Evolutionary conservation across 2,113 vertebrate species (phyloP), one percentile per base, ranked within the genome.

Genomic region (Columbina picui): DNA sequence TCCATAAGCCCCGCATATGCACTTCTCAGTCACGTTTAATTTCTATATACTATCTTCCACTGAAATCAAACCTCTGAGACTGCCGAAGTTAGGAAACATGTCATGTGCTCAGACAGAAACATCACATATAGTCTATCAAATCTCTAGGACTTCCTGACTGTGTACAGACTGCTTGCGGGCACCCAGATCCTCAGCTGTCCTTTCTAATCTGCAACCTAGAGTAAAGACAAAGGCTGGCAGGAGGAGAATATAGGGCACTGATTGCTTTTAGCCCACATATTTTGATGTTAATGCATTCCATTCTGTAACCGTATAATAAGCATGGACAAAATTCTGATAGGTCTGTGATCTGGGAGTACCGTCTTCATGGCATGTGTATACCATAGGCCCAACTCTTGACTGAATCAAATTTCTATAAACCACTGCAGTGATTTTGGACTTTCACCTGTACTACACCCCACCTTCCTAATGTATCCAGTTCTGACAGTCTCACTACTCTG

Each of bases 51-150:
- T 49, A 30, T 83, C 55, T 93, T 69, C 75, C 59, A 70, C 71
- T 88, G 88, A 90, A 95, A 92, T 83, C 63, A 94, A 90, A 65
- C 17, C 63, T 94, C 45, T 7, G 39, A 73, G 71, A 80, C 38
- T 76, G 67, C 53, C 85, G 55, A 64, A 76, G 74, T 68, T 73
- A 84, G 70, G 49, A 91, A 91, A 75, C 25, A 50, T 7, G 1
- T 32, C 4, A 7, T 65, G 63, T 83, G 68, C 45, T 85, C 63
- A 65, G 67, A 73, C 84, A 71, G 84, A 84, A 94, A 74, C 57
- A 88, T 55, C 92, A 56, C 9, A 17, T 39, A 65, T 14, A 80
- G n/a, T 64, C 87, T 76, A 7, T 52, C 53, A 90, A 69, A 85
- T 69, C 55, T 87, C 78, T 65, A 41, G 67, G 67, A 52, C 70